A percentile compares a stretch with the other conserved stretches of the same genome.
phyloP scores from a whole-genome alignment of 2,113 vertebrate species.

The Eulemur macaco region DNA sequence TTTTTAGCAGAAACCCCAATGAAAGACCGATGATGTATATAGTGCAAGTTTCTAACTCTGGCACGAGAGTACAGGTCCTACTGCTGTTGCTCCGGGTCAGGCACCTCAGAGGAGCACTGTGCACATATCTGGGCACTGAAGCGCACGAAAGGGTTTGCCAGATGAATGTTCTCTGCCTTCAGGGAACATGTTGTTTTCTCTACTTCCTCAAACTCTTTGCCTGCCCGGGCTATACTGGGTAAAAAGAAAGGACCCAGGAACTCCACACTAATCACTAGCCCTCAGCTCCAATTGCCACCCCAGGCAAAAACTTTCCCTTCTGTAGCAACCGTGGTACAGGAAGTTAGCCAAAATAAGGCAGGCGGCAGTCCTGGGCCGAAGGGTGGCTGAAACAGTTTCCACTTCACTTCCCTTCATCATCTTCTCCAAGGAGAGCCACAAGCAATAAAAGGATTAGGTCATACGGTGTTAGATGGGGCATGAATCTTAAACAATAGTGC shows the following conservation, averaged over 20 bases:
- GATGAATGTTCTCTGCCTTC: neutral
- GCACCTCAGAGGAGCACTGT: neutral
- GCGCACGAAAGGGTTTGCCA: neutral
- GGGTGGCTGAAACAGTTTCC: neutral
- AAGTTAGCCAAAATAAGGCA: neutral
- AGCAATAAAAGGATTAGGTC: neutral
- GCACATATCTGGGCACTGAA: neutral
- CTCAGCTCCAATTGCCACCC: neutral
- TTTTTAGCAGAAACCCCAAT: neutral
- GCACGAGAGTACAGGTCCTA: neutral
- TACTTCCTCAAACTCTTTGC: neutral
- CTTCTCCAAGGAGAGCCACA: neutral
- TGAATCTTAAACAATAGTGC: neutral
- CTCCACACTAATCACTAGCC: neutral
- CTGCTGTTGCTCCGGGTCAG: neutral
- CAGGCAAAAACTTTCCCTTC: neutral
- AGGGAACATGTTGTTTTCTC: neutral
- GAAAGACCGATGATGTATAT: neutral
- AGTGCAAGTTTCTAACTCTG: neutral
- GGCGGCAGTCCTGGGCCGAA: neutral
- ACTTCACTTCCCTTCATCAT: neutral
- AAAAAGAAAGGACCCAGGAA: too few species aligned
- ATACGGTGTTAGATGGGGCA: neutral
- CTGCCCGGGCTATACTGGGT: neutral
- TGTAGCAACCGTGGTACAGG: rapidly evolving